A percentile compares a stretch with the other conserved stretches of the same genome.
These are phyloP conservation scores for Lichenostomus cassidix DNA, from an alignment of 2,113 vertebrate species.

Conservation along the genomic window DNA sequence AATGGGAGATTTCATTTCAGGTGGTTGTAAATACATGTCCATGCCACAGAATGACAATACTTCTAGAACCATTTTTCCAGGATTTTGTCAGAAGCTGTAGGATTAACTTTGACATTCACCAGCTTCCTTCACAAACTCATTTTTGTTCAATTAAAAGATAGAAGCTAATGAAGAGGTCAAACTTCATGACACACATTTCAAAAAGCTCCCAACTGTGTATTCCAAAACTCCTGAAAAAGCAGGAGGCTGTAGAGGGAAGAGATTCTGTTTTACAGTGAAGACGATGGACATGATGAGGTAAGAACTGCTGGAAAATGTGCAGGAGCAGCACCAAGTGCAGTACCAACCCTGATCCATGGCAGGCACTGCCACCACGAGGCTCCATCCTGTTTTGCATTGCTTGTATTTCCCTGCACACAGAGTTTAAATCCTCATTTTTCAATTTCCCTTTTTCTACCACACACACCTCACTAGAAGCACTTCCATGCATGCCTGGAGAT, in stretches of 20 bases:
- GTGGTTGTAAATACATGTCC: neutral
- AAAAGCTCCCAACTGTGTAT: fast-evolving
- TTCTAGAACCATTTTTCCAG: neutral
- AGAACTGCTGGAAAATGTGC: neutral
- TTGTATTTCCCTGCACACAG: neutral
- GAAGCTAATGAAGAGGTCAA: neutral
- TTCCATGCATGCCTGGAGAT: fast-evolving
- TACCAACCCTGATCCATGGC: neutral
- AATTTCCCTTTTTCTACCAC: neutral
- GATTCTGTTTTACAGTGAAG: too few species aligned
- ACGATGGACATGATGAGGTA: fast-evolving
- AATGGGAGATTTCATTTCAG: neutral
- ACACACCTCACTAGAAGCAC: neutral
- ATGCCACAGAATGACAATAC: neutral
- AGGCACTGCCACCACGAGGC: neutral
- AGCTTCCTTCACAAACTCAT: fast-evolving
- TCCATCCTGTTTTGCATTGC: neutral
- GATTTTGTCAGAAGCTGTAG: neutral
- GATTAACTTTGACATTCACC: neutral
- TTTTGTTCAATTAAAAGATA: neutral
- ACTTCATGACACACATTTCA: fast-evolving
- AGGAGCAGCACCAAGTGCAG: neutral
- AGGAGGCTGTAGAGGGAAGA: neutral
- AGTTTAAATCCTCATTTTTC: neutral
- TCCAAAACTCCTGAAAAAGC: neutral